Conservation (phyloP, 2,888 invertebrate genomes). For the Chrysotoxum bicinctum region DNA sequence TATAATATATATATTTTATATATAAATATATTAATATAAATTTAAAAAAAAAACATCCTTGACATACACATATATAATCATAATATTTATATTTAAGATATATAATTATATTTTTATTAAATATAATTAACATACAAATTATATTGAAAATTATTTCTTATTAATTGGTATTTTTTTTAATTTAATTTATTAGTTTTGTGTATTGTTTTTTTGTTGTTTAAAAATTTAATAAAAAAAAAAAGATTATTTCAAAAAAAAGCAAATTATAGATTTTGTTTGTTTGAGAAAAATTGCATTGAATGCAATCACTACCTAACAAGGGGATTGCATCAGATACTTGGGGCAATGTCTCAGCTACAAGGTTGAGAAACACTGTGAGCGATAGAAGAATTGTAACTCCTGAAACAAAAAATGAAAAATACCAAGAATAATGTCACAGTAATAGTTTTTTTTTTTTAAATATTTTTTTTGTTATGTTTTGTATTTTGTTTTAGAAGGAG, state of each 20-base stretch:
- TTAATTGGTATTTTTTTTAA: constrained; percentile 14
- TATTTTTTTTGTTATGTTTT: constrained; percentile 28
- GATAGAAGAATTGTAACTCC: constrained; percentile 99
- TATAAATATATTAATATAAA: constrained; percentile 39
- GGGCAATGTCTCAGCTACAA: constrained; percentile 99
- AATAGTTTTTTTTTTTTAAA: constrained; percentile 16
- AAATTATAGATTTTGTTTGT: constrained; percentile 70
- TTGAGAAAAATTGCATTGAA: constrained; percentile 80
- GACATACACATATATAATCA: constrained; percentile 68
- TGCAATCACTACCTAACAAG: constrained; percentile 94
- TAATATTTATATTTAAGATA: constrained; percentile 61
- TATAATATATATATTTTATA: constrained; percentile 13
- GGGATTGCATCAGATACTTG: constrained; percentile 99
- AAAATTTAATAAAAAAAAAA: background rate
- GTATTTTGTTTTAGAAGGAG: constrained; percentile 22
- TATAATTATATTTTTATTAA: constrained; percentile 56
- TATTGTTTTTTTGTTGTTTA: constrained; percentile 29
- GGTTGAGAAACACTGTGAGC: constrained; percentile 99
- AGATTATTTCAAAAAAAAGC: constrained; percentile 19
- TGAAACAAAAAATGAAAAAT: constrained; percentile 84
- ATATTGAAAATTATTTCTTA: constrained; percentile 38
- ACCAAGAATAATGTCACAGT: constrained; percentile 71
- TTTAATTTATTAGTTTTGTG: constrained; percentile 37
- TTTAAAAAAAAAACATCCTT: constrained; percentile 64
- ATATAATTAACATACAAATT: constrained; percentile 52